Evolutionary conservation across 2,797 vertebrate species (phyloP).

Genomic region (Pteropus rufus): DNA sequence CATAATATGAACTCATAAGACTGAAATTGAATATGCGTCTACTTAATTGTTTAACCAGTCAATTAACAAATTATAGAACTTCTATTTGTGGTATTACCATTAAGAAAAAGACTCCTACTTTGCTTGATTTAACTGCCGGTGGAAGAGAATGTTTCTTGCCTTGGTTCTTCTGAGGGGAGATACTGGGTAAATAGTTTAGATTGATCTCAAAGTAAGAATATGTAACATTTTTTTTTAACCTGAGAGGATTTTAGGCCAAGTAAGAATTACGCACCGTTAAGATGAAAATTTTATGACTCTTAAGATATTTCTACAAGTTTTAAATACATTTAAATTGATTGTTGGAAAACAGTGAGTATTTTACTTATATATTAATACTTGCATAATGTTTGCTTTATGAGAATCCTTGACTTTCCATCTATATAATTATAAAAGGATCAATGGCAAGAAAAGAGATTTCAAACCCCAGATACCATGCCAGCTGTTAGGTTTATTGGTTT

Average conservation of each 20-base stretch:
- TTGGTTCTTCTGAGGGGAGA: not conserved
- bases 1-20: not conserved
- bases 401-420: not conserved
- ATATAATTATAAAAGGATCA: not conserved
- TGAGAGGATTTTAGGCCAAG: not conserved
- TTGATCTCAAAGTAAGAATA: not conserved
- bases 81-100: not conserved
- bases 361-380: not conserved
- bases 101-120: not conserved
- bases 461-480: not conserved
- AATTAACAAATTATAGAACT: not conserved
- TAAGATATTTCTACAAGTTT: not conserved
- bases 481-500: not conserved
- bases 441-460: not conserved
- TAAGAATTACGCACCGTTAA: not conserved
- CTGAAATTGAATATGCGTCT: not conserved
- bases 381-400: not conserved
- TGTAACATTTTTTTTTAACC: not conserved
- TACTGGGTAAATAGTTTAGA: not conserved
- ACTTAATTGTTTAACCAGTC: constrained; percentile 20
- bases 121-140: not conserved
- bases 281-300: constrained; percentile 2
- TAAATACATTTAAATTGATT: not conserved
- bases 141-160: not conserved
- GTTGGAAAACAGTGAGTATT: not conserved